These are phyloP conservation scores for Platichthys flesus DNA, from an alignment of 2,113 vertebrate species.

Conservation along the genomic window DNA sequence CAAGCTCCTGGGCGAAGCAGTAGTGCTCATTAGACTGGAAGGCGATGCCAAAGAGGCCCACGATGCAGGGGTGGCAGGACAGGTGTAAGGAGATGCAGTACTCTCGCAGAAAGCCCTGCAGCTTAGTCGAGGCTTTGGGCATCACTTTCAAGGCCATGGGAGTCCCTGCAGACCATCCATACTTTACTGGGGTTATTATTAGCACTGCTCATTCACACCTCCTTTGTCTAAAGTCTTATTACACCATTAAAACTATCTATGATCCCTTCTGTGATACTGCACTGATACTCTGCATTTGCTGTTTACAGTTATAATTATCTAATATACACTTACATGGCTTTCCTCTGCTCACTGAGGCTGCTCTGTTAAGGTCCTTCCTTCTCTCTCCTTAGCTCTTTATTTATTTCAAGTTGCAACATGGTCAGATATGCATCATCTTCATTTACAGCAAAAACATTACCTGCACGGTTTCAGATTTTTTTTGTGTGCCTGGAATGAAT, in stretches of 20 bases:
- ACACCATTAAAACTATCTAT: not conserved
- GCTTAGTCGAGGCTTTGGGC: constrained; percentile 89
- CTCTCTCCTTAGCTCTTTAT: no score
- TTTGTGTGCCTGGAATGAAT: no score
- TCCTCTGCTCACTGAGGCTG: no score
- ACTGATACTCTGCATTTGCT: not conserved
- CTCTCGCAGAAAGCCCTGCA: constrained; percentile 92
- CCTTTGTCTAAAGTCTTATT: not conserved
- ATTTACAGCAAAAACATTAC: not conserved
- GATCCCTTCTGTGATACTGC: not conserved
- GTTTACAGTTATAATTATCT: not conserved
- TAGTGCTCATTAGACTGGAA: constrained; percentile 91
- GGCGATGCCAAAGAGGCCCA: constrained; percentile 90
- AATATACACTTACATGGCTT: not conserved
- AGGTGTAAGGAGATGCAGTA: constrained; percentile 93
- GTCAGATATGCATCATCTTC: not conserved
- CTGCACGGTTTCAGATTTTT: no score
- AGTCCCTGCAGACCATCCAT: constrained; percentile 82
- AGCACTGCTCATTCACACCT: not conserved
- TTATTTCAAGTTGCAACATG: not conserved
- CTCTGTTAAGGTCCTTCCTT: no score
- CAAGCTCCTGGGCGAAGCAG: constrained; percentile 90
- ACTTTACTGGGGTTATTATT: constrained; percentile 1
- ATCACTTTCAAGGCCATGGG: constrained; percentile 94
- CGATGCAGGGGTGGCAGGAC: constrained; percentile 88